phyloP scores from a whole-genome alignment of 2,888 invertebrate genomes.

The Parnassius mnemosyne region DNA sequence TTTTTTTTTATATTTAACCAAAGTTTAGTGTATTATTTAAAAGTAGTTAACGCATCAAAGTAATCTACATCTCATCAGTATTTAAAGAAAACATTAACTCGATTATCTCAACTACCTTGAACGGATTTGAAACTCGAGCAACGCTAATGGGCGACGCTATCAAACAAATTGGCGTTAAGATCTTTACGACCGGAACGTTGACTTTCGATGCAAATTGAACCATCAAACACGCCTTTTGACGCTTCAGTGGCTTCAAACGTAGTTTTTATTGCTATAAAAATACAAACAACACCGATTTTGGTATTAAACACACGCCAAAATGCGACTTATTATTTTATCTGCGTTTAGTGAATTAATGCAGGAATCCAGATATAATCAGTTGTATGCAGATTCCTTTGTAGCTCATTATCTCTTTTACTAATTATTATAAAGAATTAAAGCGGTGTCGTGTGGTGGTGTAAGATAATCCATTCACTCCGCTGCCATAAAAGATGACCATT shows the following conservation, averaged over 20 bases:
- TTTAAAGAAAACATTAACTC: conserved; percentile 17
- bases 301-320: conserved; percentile 66
- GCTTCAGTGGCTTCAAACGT: conserved; percentile 18
- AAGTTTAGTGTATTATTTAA: too few relatives aligned
- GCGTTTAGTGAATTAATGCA: conserved; percentile 55
- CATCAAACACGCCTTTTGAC: conserved; percentile 33
- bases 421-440: too few relatives aligned
- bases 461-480: too few relatives aligned
- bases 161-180: conserved; percentile 25
- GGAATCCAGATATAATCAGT: conserved; percentile 42
- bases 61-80: conserved; percentile 4
- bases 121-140: conserved; percentile 16
- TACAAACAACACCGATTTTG: conserved; percentile 38
- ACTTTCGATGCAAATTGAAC: conserved; percentile 35
- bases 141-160: conserved; percentile 24
- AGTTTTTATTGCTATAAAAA: conserved; percentile 30
- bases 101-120: conserved; percentile 14
- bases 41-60: neutral
- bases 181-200: conserved; percentile 31
- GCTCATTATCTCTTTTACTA: neutral
- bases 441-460: too few relatives aligned
- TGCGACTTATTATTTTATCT: conserved; percentile 58
- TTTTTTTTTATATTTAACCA: too few relatives aligned
- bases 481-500: too few relatives aligned
- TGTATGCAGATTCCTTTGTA: neutral